Evolutionary conservation across 2,888 invertebrate species (phyloP).

Genomic region (Dermolepida albohirtum): DNA sequence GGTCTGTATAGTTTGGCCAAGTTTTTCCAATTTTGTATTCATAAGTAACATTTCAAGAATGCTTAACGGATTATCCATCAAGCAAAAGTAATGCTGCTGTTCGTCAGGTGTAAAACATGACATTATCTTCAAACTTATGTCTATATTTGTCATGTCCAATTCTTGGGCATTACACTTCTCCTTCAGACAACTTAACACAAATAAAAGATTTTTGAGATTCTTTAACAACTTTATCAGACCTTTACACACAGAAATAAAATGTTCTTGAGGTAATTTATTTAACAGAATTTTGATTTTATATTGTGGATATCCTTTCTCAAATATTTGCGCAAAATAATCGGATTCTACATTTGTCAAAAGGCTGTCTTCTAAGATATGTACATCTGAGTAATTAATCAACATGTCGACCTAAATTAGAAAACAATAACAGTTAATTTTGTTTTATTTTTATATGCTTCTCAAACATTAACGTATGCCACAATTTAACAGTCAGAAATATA

Average conservation of each 20-base stretch:
- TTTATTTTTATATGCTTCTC: too few species aligned
- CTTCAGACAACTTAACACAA: slow-evolving; percentile 73
- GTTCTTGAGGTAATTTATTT: slow-evolving; percentile 69
- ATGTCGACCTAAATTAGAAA: slow-evolving; percentile 17
- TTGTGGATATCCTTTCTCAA: slow-evolving; percentile 68
- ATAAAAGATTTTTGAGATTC: slow-evolving; percentile 73
- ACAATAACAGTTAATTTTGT: neutral
- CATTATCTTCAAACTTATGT: slow-evolving; percentile 77
- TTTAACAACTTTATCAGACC: slow-evolving; percentile 73
- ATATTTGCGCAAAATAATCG: slow-evolving; percentile 71
- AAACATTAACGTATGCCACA: too few species aligned
- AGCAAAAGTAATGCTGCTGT: slow-evolving; percentile 71
- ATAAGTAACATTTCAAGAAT: slow-evolving; percentile 89
- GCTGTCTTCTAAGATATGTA: slow-evolving; percentile 71
- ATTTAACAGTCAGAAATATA: too few species aligned
- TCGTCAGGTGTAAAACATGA: slow-evolving; percentile 70
- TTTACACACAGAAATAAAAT: slow-evolving; percentile 73
- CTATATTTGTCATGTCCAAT: slow-evolving; percentile 71
- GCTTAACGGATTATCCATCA: slow-evolving; percentile 77
- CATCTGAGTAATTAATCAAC: slow-evolving; percentile 57
- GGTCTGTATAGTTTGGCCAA: slow-evolving; percentile 72
- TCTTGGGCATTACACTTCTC: slow-evolving; percentile 65
- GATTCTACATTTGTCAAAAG: slow-evolving; percentile 67
- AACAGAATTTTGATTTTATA: slow-evolving; percentile 69
- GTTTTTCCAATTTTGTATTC: slow-evolving; percentile 82